phyloP scores from a whole-genome alignment of 2,888 invertebrate species.

The Mystacides longicornis region DNA sequence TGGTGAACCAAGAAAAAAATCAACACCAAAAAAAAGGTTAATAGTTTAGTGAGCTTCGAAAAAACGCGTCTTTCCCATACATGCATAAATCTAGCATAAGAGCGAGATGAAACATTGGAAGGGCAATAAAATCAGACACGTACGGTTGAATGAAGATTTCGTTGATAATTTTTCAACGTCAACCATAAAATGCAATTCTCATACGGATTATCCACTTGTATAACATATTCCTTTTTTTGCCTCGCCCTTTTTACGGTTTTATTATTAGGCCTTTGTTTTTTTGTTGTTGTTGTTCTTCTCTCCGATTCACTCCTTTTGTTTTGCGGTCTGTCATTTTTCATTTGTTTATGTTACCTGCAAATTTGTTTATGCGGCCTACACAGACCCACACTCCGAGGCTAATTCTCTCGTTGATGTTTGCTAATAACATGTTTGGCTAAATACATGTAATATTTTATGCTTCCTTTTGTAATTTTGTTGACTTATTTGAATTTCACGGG shows the following conservation, averaged over 20 bases:
- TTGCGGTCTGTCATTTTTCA: constrained; percentile 1
- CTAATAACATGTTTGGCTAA: neutral
- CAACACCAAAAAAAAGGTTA: neutral
- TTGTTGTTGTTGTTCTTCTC: neutral
- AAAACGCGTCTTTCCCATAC: neutral
- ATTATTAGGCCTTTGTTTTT: neutral
- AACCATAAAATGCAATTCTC: neutral
- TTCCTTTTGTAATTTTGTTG: neutral
- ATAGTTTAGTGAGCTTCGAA: neutral
- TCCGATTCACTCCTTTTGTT: neutral
- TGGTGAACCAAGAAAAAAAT: neutral
- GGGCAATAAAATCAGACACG: neutral
- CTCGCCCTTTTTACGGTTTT: neutral
- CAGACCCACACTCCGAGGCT: neutral
- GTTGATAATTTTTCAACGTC: too few relatives aligned
- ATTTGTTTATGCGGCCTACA: neutral
- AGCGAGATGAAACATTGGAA: neutral
- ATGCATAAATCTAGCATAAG: neutral
- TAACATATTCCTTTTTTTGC: neutral
- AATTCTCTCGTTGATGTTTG: neutral
- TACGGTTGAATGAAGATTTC: neutral
- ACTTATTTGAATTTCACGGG: neutral
- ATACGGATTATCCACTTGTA: neutral
- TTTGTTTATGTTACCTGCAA: neutral
- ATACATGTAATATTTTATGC: neutral